Evolutionary conservation across 2,113 vertebrate species (phyloP).

Genomic region (Ranitomeya imitator): DNA sequence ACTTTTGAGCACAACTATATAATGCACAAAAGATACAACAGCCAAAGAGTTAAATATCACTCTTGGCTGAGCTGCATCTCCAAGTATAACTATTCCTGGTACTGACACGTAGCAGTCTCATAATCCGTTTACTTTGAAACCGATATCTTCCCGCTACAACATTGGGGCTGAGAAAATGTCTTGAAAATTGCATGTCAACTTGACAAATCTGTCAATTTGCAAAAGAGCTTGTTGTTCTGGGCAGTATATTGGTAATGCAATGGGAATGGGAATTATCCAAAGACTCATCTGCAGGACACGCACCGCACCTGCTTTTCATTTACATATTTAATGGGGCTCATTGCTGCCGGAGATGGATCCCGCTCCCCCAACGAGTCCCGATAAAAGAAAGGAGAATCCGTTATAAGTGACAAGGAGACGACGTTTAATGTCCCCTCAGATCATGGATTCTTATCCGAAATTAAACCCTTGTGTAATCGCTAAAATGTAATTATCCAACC

Average conservation of each 20-base stretch:
- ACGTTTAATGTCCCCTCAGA: constrained; percentile 11
- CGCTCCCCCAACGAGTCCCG: constrained; percentile 12
- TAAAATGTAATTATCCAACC: constrained; percentile 23
- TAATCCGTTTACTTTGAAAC: constrained; percentile 64
- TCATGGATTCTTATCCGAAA: background rate
- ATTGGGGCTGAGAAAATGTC: constrained; percentile 64
- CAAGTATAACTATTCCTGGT: background rate
- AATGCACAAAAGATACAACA: too few relatives aligned
- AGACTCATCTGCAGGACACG: constrained; percentile 51
- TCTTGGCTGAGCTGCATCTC: background rate
- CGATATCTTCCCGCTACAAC: constrained; percentile 62
- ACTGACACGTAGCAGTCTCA: constrained; percentile 42
- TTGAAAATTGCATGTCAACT: constrained; percentile 69
- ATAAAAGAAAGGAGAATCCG: constrained; percentile 26
- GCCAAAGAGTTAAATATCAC: background rate
- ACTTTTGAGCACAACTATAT: too few relatives aligned
- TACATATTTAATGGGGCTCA: constrained; percentile 53
- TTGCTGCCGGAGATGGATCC: constrained; percentile 21
- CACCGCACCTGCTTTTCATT: constrained; percentile 56
- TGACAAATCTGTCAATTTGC: constrained; percentile 72
- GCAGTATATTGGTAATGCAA: constrained; percentile 63
- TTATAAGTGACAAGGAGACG: constrained; percentile 24
- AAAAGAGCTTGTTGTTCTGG: constrained; percentile 64
- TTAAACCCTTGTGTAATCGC: constrained; percentile 9
- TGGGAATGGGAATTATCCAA: constrained; percentile 56